Percentiles rank a stretch among this genome's conserved stretches.
Conservation (phyloP, 2,797 vertebrate species). For the Arnoldichthys spilopterus region DNA sequence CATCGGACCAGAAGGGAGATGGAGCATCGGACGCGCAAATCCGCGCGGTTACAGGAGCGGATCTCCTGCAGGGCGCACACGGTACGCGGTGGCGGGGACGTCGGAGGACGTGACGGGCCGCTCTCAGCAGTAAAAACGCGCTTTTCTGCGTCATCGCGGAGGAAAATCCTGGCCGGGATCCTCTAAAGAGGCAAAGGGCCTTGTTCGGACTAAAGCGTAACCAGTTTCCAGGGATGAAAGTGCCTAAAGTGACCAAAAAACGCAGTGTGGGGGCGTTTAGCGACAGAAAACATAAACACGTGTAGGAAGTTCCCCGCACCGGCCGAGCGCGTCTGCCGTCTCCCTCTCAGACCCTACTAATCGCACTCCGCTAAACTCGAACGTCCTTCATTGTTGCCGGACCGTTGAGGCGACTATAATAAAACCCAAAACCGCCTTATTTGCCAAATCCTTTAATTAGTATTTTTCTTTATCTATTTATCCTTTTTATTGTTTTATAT, state of each 20-base stretch:
- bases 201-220: too few species aligned
- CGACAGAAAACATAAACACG: neutral
- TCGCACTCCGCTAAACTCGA: constrained; percentile 29
- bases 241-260: neutral
- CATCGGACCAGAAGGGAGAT: constrained; percentile 5
- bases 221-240: neutral
- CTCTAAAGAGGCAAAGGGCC: too few species aligned
- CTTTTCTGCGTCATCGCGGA: constrained; percentile 45
- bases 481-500: too few species aligned
- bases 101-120: constrained; percentile 6
- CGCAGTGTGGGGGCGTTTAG: too few species aligned
- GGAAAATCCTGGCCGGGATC: too few species aligned
- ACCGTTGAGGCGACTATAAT: too few species aligned
- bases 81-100: neutral
- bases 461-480: too few species aligned
- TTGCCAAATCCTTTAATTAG: too few species aligned
- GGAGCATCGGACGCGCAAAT: neutral
- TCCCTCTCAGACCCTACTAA: constrained; percentile 3
- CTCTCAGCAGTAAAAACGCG: constrained; percentile 9
- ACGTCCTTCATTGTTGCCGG: neutral
- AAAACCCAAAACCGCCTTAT: too few species aligned
- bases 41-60: neutral
- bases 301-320: neutral
- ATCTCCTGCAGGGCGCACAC: constrained; percentile 3
- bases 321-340: neutral